Conservation (phyloP, 30 jellyfish, hydroid and myxozoan species). For the Turritopsis rubra region DNA sequence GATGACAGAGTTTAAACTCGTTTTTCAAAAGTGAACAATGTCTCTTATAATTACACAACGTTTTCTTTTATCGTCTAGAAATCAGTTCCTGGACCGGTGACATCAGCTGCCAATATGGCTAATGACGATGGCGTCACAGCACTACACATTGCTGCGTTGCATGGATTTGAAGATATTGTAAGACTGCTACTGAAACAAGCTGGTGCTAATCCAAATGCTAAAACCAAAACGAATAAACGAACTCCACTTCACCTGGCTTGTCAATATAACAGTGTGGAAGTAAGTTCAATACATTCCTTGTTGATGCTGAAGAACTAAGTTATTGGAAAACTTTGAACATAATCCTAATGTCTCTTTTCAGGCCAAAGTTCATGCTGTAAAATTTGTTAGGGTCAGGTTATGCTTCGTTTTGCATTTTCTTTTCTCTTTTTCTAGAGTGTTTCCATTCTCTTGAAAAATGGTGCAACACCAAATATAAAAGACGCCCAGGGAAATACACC, state of each 20-base stretch:
- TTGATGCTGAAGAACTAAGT: too few relatives aligned
- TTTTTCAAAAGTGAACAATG: too few relatives aligned
- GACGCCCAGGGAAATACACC: conserved; percentile 76
- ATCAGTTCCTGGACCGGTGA: conserved; percentile 34
- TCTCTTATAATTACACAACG: too few relatives aligned
- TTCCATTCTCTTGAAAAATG: conserved; percentile 52
- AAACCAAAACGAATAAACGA: conserved; percentile 44
- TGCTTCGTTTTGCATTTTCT: neutral
- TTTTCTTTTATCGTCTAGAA: conserved; percentile 21
- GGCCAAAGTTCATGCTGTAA: too few relatives aligned
- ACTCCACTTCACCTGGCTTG: conserved; percentile 91
- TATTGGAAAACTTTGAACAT: too few relatives aligned
- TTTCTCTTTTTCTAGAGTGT: conserved; percentile 48
- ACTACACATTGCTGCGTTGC: conserved; percentile 72
- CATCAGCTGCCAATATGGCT: conserved; percentile 62
- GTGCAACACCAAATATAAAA: conserved; percentile 66
- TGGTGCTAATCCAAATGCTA: conserved; percentile 67
- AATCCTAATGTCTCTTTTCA: too few relatives aligned
- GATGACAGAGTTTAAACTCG: too few relatives aligned
- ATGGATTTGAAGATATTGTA: conserved; percentile 72
- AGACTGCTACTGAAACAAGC: conserved; percentile 56
- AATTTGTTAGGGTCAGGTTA: too few relatives aligned
- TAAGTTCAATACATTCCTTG: too few relatives aligned
- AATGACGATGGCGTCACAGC: conserved; percentile 84
- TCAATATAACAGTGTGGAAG: conserved; percentile 85